Evolutionary conservation across 2,113 vertebrate species (phyloP).

Genomic region (Grantiella picta): DNA sequence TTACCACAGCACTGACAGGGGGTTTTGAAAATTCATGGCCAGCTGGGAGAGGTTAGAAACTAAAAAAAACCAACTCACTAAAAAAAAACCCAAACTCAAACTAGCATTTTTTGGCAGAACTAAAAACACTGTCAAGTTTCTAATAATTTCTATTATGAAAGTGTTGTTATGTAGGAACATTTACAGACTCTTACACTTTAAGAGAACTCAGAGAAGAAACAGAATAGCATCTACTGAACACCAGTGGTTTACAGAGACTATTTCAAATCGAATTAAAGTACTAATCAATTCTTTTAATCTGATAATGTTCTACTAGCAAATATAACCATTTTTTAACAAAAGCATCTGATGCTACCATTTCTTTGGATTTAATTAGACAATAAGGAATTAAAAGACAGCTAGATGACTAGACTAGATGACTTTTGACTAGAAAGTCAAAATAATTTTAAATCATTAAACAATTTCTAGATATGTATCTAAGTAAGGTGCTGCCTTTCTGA

Average conservation of each 20-base stretch:
- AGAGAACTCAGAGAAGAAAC: not conserved
- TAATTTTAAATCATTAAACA: not conserved
- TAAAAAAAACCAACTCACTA: not conserved
- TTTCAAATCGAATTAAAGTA: not conserved
- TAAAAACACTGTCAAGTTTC: not conserved
- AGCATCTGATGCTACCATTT: not conserved
- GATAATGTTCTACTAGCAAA: not conserved
- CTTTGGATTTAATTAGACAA: not conserved
- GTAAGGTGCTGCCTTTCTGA: not conserved
- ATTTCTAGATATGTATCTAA: not conserved
- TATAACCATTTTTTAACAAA: not conserved
- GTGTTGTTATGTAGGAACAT: not conserved
- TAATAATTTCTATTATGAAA: not conserved
- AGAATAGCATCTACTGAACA: not conserved
- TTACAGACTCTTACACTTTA: not conserved
- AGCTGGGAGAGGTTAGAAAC: not conserved
- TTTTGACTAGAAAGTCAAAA: not conserved
- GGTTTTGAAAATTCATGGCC: not conserved
- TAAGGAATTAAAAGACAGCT: not conserved
- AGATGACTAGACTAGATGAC: too few relatives aligned
- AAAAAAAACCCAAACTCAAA: fast-evolving
- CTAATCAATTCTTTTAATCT: not conserved
- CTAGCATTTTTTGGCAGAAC: not conserved
- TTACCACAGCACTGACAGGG: not conserved
- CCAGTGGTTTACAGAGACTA: not conserved